These are phyloP conservation scores for Geococcyx californianus DNA, from an alignment of 2,113 vertebrate species.

Conservation along the genomic window DNA sequence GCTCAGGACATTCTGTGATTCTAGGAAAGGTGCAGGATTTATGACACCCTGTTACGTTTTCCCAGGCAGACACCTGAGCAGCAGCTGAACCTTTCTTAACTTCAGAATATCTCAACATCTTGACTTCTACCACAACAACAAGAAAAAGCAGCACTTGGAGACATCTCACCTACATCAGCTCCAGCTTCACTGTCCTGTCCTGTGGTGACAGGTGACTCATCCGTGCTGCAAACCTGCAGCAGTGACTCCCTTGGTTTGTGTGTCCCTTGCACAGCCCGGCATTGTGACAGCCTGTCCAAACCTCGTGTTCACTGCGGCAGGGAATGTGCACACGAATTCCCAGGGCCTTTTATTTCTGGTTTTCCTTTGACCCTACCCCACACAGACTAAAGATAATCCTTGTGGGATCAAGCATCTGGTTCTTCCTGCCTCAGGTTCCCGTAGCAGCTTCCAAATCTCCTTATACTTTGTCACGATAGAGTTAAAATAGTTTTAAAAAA, in stretches of 20 bases:
- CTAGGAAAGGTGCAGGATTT: not conserved
- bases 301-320: not conserved
- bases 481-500: conserved; percentile 1
- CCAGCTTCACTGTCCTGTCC: not conserved
- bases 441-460: not conserved
- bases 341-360: not conserved
- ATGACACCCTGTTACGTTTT: not conserved
- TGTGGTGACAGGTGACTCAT: not conserved
- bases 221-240: not conserved
- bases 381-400: not conserved
- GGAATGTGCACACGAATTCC: not conserved
- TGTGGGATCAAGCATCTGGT: not conserved
- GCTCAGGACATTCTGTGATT: no score
- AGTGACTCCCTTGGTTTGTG: not conserved
- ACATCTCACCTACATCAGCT: not conserved
- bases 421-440: not conserved
- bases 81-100: not conserved
- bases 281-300: not conserved
- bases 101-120: not conserved
- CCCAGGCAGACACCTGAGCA: not conserved
- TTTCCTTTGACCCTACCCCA: not conserved
- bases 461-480: not conserved
- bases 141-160: not conserved
- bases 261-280: not conserved
- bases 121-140: not conserved